Conservation (phyloP, 2,113 vertebrate genomes). For the Takifugu flavidus region DNA sequence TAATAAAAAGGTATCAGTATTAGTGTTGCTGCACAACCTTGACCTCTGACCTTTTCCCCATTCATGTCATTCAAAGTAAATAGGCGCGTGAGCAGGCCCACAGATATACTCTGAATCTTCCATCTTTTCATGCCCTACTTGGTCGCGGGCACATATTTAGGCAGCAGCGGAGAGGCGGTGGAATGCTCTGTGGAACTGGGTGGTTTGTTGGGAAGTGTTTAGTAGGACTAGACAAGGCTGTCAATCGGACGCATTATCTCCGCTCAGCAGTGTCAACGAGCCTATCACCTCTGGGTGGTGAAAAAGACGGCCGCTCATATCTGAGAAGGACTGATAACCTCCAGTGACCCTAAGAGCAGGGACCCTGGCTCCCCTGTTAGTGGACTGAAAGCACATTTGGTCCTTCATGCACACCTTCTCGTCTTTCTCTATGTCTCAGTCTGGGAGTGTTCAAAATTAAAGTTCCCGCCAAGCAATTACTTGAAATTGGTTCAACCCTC, state of each 20-base stretch:
- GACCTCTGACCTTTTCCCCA: conserved; percentile 1
- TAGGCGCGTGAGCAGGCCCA: neutral
- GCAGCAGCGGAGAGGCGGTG: neutral
- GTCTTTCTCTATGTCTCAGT: conserved; percentile 1
- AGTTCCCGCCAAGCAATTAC: neutral
- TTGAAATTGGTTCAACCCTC: neutral
- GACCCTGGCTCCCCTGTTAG: conserved; percentile 22
- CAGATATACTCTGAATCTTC: neutral
- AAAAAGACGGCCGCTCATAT: conserved; percentile 72
- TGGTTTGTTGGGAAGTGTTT: conserved; percentile 10
- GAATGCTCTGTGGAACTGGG: conserved; percentile 45
- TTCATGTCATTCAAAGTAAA: too few relatives aligned
- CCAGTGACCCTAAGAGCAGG: conserved; percentile 29
- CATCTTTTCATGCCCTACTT: conserved; percentile 26
- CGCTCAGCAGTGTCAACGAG: conserved; percentile 47
- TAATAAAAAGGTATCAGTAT: neutral
- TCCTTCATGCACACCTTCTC: conserved; percentile 37
- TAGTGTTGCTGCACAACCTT: neutral
- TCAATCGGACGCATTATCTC: conserved; percentile 68
- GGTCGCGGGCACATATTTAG: conserved; percentile 37
- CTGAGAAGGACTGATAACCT: conserved; percentile 71
- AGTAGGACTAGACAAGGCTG: conserved; percentile 28
- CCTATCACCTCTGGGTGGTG: conserved; percentile 65
- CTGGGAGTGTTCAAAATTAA: neutral
- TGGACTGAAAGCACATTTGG: conserved; percentile 18